Base-by-base conservation (phyloP, 2,113 vertebrate genomes). In the Cygnus buccinator region DNA sequence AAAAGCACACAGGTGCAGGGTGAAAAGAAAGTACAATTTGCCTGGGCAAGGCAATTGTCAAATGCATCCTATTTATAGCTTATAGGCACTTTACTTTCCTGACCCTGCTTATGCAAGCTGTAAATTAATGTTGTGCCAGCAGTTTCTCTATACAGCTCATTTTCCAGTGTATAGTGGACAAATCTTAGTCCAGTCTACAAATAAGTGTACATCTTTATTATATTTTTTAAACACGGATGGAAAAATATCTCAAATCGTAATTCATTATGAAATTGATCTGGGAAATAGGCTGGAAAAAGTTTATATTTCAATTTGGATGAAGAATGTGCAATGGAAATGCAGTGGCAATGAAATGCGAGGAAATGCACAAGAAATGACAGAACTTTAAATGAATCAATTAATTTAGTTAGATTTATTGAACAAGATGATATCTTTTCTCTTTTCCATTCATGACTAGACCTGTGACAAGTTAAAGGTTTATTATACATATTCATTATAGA, bases 321-420 rank as follows among this genome's bases (percentile, higher is more conserved):
- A 90, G 65, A 52, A 55, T 15, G 35, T 41, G 35, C 1, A 1
- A 76, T 54, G 31, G 84, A 91, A 86, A 35, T 52, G 25, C 21
- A 85, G 33, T 55, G 4, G 15, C 83, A 93, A 88, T 85, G 9
- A 90, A 83, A 93, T 29, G 44, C 4, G 5, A 6, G 11, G 50
- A 88, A 95, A 95, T 16, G 25, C 35, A 48, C 7, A 87, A 46
- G 68, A 93, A 87, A 52, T 41, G 41, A 10, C 31, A 95, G 21
- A 87, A 46, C 26, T 87, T 72, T 77, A 77, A 81, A 87, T 23
- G 35, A 71, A 84, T 63, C 73, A 63, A 54, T 84, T 95, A 63
- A 77, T 93, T 86, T 72, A 91, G 86, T 90, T 90, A 92, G 46
- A 44, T 52, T n/a, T 94, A 52, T 68, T 93, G 66, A 92, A 92